Base-by-base conservation (phyloP, 2,888 invertebrate species). In the Drosophila silvestris region DNA sequence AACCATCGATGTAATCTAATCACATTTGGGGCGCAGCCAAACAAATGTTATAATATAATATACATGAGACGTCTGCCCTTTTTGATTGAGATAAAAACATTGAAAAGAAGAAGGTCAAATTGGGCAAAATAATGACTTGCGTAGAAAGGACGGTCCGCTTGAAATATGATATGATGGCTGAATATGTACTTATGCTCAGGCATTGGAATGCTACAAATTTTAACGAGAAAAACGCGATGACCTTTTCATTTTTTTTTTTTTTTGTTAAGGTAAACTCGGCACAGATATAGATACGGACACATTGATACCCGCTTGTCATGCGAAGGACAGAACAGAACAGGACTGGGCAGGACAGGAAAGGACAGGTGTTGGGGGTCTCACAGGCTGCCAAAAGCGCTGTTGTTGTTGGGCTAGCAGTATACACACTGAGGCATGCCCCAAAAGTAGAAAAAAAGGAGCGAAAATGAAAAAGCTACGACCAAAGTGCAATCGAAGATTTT, bases 401-500 rank as follows among this genome's bases (percentile, higher is more conserved):
- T 65, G 47, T 26, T 26, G 47, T 47, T 52, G 35, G 30, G 33
- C 37, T 37, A 44, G 26, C 26, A 26, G 32, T 54, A 64, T 67
- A 65, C 51, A 67, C 47, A 52, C 26, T 50, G 59, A 58, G 52
- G 52, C 51, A 65, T 64, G 61, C 53, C 61, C 26, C 26, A 19
- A 62, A 58, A 56, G 51, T 54, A 58, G 35, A 56, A 51, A 67
- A 62, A 26, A 54, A 35, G 30, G 26, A n/a, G 41, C 39, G 54
- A 61, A 58, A 63, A 71, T 30, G 70, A 52, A 59, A 65, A 83
- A 72, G 54, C 75, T 63, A 66, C 78, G 75, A 78, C 71, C 88
- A 87, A 80, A 85, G 85, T 85, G 90, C 90, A 85, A 85, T 89
- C 83, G 81, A 90, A 89, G 78, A 85, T 89, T 84, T 85, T 86